Percentiles rank a stretch among this genome's conserved stretches.
Conservation (phyloP, 2,888 invertebrate species). For the Drosophila heteroneura region DNA sequence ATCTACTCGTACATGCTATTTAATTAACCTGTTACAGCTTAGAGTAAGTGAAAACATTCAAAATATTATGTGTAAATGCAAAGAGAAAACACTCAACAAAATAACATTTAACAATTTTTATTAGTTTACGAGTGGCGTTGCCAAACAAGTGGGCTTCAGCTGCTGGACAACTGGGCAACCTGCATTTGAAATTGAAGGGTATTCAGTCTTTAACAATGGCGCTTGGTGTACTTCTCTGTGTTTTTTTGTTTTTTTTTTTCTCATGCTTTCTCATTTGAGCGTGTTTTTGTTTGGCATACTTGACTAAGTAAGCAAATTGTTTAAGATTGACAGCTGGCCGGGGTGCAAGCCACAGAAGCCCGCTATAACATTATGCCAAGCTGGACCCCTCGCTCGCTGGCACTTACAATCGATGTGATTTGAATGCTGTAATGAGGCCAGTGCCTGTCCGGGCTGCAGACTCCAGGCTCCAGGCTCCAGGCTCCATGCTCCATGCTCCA, state of each 20-base stretch:
- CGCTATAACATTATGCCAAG: slow-evolving; percentile 13
- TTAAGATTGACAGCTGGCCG: slow-evolving; percentile 70
- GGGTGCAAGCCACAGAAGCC: slow-evolving; percentile 21
- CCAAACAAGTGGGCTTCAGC: neutral
- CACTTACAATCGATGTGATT: slow-evolving; percentile 51
- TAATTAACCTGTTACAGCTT: neutral
- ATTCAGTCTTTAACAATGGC: slow-evolving; percentile 6
- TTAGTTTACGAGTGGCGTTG: neutral
- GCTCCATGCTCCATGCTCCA: neutral
- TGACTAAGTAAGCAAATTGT: slow-evolving; percentile 75
- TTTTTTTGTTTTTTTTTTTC: slow-evolving; percentile 11
- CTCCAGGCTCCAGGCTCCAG: neutral
- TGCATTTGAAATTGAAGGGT: neutral
- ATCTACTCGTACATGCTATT: neutral
- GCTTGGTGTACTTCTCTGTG: neutral
- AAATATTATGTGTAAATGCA: neutral
- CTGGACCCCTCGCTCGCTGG: slow-evolving; percentile 9
- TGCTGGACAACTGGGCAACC: neutral
- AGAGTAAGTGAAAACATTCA: neutral
- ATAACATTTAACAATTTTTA: neutral
- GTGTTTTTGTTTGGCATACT: slow-evolving; percentile 69
- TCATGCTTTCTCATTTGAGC: slow-evolving; percentile 38
- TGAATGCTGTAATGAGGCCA: slow-evolving; percentile 55
- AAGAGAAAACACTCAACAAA: neutral
- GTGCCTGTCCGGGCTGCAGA: slow-evolving; percentile 3